Evolutionary conservation across 2,113 vertebrate genomes (phyloP).

Genomic region (Alces alces): DNA sequence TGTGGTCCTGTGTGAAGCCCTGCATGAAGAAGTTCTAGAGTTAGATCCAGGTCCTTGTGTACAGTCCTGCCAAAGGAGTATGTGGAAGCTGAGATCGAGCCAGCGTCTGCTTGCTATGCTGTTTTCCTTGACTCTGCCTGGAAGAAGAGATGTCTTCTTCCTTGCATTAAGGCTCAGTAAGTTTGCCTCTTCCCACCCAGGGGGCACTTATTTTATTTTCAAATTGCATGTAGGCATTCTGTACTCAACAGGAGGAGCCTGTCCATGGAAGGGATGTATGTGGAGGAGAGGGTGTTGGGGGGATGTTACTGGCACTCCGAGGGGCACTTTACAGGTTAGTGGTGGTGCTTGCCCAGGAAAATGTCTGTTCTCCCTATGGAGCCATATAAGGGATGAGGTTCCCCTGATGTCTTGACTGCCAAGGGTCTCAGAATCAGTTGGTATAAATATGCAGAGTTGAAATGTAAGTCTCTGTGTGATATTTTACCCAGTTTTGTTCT

Average conservation of each 20-base stretch:
- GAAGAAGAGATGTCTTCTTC: neutral
- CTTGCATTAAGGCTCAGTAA: neutral
- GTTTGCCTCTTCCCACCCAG: neutral
- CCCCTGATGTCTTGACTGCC: neutral
- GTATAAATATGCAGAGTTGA: neutral
- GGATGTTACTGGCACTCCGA: neutral
- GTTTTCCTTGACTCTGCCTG: neutral
- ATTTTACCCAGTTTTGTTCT: neutral
- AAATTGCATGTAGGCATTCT: neutral
- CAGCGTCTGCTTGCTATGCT: neutral
- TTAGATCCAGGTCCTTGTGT: neutral
- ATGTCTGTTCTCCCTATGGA: neutral
- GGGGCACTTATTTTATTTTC: neutral
- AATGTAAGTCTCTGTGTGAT: neutral
- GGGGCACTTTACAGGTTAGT: neutral
- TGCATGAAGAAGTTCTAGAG: neutral
- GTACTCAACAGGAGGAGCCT: neutral
- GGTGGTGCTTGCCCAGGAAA: neutral
- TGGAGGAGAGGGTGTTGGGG: neutral
- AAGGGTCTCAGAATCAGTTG: neutral
- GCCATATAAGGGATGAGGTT: neutral
- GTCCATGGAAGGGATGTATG: neutral
- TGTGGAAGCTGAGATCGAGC: neutral
- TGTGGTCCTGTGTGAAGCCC: neutral
- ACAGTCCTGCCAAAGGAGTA: neutral